Evolutionary conservation across 2,888 invertebrate species (phyloP).

Genomic region (Mythimna impura): DNA sequence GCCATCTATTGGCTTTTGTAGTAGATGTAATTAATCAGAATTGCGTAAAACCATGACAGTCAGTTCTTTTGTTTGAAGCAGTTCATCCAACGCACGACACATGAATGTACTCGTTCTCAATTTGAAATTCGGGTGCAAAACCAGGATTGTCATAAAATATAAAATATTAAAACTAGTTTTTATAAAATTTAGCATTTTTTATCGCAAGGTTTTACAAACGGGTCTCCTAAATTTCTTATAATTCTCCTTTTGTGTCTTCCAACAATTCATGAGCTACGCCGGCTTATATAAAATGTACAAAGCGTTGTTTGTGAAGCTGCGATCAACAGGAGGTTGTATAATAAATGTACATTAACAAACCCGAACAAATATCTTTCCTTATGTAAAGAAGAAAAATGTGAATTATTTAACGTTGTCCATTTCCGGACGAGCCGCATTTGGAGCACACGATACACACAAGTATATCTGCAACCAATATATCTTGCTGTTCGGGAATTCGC

Average conservation of each 20-base stretch:
- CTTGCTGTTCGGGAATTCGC: conserved; percentile 31
- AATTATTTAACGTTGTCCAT: conserved; percentile 53
- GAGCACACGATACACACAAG: conserved; percentile 11
- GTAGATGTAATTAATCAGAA: too few relatives aligned
- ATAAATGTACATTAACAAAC: conserved; percentile 26
- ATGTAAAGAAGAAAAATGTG: conserved; percentile 43
- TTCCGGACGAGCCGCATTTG: conserved; percentile 38
- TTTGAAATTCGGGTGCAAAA: too few relatives aligned
- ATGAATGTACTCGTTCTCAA: too few relatives aligned
- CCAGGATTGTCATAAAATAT: too few relatives aligned
- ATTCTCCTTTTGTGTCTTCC: not conserved
- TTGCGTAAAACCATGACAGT: too few relatives aligned
- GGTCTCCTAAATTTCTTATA: conserved; percentile 3
- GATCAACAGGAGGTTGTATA: conserved; percentile 26
- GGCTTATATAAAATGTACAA: conserved; percentile 35
- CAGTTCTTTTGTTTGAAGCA: too few relatives aligned
- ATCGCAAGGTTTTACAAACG: conserved; percentile 13
- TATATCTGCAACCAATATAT: conserved; percentile 39
- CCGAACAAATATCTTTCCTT: conserved; percentile 20
- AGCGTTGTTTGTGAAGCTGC: conserved; percentile 24
- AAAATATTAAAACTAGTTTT: too few relatives aligned
- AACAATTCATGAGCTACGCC: not conserved
- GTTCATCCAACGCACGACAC: too few relatives aligned
- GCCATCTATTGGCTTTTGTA: too few relatives aligned
- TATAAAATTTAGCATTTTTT: too few relatives aligned